Evolutionary conservation across 2,113 vertebrate species (phyloP).

Genomic region (Aldabrachelys gigantea): DNA sequence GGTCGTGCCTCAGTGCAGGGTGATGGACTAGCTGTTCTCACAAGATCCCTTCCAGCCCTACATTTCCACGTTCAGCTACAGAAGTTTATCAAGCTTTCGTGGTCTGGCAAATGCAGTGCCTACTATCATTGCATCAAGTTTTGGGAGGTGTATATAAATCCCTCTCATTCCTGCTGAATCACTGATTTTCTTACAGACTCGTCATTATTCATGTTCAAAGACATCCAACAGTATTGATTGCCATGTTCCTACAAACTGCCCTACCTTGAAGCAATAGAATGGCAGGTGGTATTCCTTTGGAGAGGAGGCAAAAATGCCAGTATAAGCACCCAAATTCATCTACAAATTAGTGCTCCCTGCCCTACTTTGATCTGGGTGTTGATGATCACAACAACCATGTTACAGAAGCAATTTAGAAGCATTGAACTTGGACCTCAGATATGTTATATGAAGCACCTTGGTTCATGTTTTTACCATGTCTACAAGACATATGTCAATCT

Average conservation of each 20-base stretch:
- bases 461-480: constrained; percentile 42
- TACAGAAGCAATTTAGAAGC: constrained; percentile 48
- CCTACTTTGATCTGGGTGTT: neutral
- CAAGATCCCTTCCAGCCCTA: neutral
- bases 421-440: constrained; percentile 41
- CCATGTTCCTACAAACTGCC: neutral
- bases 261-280: fast-evolving
- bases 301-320: neutral
- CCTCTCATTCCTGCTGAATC: neutral
- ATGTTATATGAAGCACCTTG: constrained; percentile 32
- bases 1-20: neutral
- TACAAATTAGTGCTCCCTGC: neutral
- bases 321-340: neutral
- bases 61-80: neutral
- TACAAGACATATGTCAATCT: neutral
- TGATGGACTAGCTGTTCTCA: neutral
- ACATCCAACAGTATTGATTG: neutral
- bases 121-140: neutral
- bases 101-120: neutral
- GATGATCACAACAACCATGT: neutral
- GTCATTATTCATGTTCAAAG: neutral
- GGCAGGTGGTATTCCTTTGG: neutral
- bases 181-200: fast-evolving
- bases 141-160: neutral
- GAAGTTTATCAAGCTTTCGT: neutral